Evolutionary conservation across 2,113 vertebrate genomes (phyloP).

Genomic region (Ibidorhyncha struthersii): DNA sequence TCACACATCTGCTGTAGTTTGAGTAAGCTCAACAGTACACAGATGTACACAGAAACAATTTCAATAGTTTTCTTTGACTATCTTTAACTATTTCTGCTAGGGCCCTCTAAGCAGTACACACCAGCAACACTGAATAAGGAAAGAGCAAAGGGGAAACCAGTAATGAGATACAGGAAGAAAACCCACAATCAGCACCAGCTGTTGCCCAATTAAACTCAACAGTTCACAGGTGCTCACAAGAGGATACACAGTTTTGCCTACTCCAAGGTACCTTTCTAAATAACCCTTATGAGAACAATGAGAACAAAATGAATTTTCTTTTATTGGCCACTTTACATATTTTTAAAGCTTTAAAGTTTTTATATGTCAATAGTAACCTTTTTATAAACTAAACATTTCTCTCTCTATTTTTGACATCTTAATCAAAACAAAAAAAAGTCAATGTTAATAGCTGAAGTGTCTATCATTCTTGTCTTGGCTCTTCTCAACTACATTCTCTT

Average conservation of each 20-base stretch:
- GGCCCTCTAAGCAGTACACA: slow-evolving; percentile 18
- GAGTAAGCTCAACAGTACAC: slow-evolving; percentile 36
- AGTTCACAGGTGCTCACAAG: slow-evolving; percentile 73
- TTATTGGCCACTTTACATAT: not conserved
- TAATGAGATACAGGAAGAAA: slow-evolving; percentile 72
- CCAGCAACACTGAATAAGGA: slow-evolving; percentile 19
- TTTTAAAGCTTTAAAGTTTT: slow-evolving; percentile 3
- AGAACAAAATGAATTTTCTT: slow-evolving; percentile 5
- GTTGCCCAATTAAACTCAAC: slow-evolving; percentile 73
- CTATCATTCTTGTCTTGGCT: not conserved
- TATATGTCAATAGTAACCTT: not conserved
- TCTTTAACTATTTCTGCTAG: slow-evolving; percentile 45
- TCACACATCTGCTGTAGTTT: slow-evolving; percentile 9
- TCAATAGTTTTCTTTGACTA: not conserved
- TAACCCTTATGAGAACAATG: slow-evolving; percentile 31
- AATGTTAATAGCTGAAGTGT: not conserved
- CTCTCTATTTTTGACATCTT: not conserved
- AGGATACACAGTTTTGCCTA: slow-evolving; percentile 43
- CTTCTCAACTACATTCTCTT: not conserved
- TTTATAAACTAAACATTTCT: not conserved
- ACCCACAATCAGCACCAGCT: slow-evolving; percentile 73
- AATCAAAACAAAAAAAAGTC: not conserved
- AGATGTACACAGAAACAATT: slow-evolving; percentile 34
- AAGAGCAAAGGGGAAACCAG: slow-evolving; percentile 41
- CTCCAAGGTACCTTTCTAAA: slow-evolving; percentile 41